A percentile compares a stretch with the other conserved stretches of the same genome.
phyloP scores from a whole-genome alignment of 2,113 vertebrate genomes.

The Thomomys bottae region DNA sequence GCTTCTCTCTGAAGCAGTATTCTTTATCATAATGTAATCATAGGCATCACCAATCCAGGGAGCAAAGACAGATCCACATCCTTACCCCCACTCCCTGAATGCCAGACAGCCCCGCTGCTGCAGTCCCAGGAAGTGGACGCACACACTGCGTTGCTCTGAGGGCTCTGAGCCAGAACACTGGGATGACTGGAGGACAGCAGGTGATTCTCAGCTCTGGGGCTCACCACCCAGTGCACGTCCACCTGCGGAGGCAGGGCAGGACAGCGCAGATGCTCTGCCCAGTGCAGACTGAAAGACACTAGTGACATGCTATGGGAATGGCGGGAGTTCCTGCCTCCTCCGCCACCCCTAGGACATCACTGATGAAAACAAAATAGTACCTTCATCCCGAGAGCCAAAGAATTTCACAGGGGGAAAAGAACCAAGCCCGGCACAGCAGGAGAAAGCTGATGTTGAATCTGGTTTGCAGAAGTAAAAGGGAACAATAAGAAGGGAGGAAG shows the following conservation, averaged over 20 bases:
- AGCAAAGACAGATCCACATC: not conserved
- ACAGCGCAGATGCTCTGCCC: not conserved
- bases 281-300: not conserved
- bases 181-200: not conserved
- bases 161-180: not conserved
- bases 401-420: not conserved
- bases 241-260: not conserved
- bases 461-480: not conserved
- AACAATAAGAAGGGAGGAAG: not conserved
- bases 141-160: not conserved
- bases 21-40: not conserved
- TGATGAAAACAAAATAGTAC: not conserved
- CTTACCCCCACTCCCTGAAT: not conserved
- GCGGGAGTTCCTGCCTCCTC: not conserved
- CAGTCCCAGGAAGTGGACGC: fast-evolving
- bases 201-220: not conserved
- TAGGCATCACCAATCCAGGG: not conserved
- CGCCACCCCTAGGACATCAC: fast-evolving
- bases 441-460: not conserved
- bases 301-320: not conserved
- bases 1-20: not conserved
- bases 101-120: too few relatives aligned
- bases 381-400: not conserved
- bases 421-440: not conserved
- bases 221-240: not conserved